Evolutionary conservation across 2,113 vertebrate genomes (phyloP).

Genomic region (Cochlearius cochlearius): DNA sequence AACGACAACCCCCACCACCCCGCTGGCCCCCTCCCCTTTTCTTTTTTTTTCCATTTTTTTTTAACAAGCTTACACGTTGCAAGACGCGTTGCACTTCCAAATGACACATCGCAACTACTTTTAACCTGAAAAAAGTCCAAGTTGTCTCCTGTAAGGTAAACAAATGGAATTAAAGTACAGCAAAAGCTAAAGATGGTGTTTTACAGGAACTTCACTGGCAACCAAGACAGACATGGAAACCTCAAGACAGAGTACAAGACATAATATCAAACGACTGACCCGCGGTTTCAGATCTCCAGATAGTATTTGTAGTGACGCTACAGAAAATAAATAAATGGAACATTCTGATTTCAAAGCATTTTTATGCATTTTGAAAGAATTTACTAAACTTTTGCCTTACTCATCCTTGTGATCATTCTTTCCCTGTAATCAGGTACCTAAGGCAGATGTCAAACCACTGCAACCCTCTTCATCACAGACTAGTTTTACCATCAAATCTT

Average conservation of each 20-base stretch:
- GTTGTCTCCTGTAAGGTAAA: not conserved
- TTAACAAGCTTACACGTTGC: not conserved
- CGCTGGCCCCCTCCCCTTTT: rapidly evolving
- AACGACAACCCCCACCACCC: rapidly evolving
- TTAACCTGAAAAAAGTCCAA: not conserved
- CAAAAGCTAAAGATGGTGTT: not conserved
- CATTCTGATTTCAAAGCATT: not conserved
- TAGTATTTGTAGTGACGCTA: not conserved
- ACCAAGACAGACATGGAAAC: not conserved
- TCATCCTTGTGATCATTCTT: not conserved
- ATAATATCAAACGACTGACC: not conserved
- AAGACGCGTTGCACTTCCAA: not conserved
- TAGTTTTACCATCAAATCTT: not conserved
- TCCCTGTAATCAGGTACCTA: not conserved
- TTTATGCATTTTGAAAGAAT: not conserved
- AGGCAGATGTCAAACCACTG: not conserved
- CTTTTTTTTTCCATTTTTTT: not conserved
- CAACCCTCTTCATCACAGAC: not conserved
- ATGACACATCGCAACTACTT: not conserved
- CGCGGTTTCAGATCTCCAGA: not conserved
- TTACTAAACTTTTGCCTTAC: not conserved
- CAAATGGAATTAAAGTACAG: not conserved
- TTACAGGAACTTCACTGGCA: not conserved
- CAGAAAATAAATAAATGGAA: conserved; percentile 10
- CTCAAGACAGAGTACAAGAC: not conserved